Conservation (phyloP, 2,888 invertebrate species). For the Rhagonycha fulva region DNA sequence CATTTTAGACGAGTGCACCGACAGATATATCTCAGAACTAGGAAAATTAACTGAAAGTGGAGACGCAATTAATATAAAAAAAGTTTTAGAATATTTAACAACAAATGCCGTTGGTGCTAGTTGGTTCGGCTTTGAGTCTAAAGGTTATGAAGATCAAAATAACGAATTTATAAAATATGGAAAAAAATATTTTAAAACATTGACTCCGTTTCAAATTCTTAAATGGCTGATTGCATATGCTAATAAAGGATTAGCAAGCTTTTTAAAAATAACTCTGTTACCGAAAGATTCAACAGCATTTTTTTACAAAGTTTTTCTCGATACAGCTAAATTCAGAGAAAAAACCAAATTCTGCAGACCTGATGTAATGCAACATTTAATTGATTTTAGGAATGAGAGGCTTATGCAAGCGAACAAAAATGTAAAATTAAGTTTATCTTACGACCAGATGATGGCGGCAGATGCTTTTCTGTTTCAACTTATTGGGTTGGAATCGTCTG, state of each 20-base stretch:
- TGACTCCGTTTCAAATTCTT: neutral
- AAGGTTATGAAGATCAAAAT: slow-evolving; percentile 52
- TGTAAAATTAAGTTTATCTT: neutral
- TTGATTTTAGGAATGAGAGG: neutral
- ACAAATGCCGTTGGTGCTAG: slow-evolving; percentile 62
- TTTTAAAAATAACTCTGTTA: neutral
- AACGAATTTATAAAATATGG: slow-evolving; percentile 41
- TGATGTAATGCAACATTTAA: too few species aligned
- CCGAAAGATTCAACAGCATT: neutral
- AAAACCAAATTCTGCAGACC: too few species aligned
- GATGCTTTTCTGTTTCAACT: neutral
- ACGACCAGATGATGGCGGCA: neutral
- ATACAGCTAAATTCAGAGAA: neutral
- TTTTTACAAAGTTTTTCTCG: neutral
- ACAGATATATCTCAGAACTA: neutral
- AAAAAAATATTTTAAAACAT: neutral
- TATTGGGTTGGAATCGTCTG: neutral
- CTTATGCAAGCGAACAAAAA: neutral
- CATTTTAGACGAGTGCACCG: slow-evolving; percentile 15
- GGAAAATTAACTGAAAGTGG: slow-evolving; percentile 41
- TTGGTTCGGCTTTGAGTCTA: slow-evolving; percentile 61
- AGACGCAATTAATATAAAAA: slow-evolving; percentile 45
- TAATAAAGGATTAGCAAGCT: neutral
- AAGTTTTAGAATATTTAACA: slow-evolving; percentile 59
- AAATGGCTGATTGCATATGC: neutral